Conservation (phyloP, 2,797 vertebrate species). For the Phoebastria nigripes region DNA sequence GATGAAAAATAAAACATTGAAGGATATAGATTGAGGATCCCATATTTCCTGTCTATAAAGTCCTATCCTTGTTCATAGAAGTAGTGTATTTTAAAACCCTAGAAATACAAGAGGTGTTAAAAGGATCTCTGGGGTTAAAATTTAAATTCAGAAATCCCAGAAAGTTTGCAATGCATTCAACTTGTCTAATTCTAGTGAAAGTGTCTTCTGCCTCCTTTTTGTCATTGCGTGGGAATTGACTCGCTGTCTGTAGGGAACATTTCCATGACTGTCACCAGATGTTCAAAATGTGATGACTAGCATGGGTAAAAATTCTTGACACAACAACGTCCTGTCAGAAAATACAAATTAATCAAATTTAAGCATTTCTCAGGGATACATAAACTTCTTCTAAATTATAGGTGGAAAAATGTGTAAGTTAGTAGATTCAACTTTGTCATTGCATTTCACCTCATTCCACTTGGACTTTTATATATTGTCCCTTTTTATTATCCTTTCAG, state of each 20-base stretch:
- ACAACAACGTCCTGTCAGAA: background rate
- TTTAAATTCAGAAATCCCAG: conserved; percentile 24
- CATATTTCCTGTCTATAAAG: background rate
- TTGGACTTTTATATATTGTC: background rate
- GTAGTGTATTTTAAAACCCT: background rate
- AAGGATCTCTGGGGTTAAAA: conserved; percentile 10
- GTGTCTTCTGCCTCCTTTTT: background rate
- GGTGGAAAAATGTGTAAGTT: background rate
- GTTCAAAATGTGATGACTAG: background rate
- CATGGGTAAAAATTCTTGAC: background rate
- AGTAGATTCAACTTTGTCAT: background rate
- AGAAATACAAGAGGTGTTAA: conserved; percentile 25
- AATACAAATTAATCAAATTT: background rate
- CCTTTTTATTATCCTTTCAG: background rate
- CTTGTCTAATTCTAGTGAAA: background rate
- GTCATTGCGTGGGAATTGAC: background rate
- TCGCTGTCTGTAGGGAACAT: background rate
- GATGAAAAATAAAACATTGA: background rate
- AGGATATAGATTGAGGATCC: background rate
- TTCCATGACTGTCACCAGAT: background rate
- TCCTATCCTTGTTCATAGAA: background rate
- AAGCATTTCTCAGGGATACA: background rate
- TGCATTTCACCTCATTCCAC: background rate
- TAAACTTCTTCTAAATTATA: background rate
- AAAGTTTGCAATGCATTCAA: background rate